Evolutionary conservation across 2,888 invertebrate species (phyloP), one percentile per base, ranked within the genome.

Genomic region (Caenorhabditis parvicauda): DNA sequence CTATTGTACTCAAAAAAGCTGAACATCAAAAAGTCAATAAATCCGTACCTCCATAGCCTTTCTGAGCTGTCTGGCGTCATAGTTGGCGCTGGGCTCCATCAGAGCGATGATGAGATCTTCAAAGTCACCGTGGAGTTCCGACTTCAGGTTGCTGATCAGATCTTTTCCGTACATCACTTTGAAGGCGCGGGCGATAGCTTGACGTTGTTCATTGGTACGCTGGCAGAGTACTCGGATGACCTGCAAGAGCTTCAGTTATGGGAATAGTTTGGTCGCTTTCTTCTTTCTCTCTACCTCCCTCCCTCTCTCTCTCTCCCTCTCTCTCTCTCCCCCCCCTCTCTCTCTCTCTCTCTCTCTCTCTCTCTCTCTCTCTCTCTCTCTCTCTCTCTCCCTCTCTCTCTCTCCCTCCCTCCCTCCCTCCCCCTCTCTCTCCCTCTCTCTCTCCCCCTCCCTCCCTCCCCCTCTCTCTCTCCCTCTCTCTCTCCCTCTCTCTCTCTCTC

Each of bases 151-250:
- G 41, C 60, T 66, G 54, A 64, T 68, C 45, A 79, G 60, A 49
- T 79, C 90, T 86, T 90, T 90, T 82, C 92, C 92, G 83, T 89
- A 92, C 77, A 90, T 70, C 21, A 67, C 65, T 84, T 92, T 92
- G 85, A 89, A 92, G 7, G 72, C 70, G 7, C 56, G 85, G 22
- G 88, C 87, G 74, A 92, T 90, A 79, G 90, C 88, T 71, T 90
- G 86, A 56, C 95, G 87, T 83, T 96, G 93, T 28, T 87, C 87
- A 79, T 92, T 92, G 67, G 88, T 88, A 47, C 94, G 87, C 67
- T 87, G 87, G 7, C 89, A 87, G 44, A 95, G 85, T 12, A 94
- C 74, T 44, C 64, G 60, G 51, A 80, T 68, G n/a, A n/a, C n/a
- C n/a, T n/a, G n/a, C n/a, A n/a, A n/a, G n/a, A n/a, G n/a, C n/a